Evolutionary conservation across 2,113 vertebrate species (phyloP), one percentile per base, ranked within the genome.

Genomic region (Chionis minor): DNA sequence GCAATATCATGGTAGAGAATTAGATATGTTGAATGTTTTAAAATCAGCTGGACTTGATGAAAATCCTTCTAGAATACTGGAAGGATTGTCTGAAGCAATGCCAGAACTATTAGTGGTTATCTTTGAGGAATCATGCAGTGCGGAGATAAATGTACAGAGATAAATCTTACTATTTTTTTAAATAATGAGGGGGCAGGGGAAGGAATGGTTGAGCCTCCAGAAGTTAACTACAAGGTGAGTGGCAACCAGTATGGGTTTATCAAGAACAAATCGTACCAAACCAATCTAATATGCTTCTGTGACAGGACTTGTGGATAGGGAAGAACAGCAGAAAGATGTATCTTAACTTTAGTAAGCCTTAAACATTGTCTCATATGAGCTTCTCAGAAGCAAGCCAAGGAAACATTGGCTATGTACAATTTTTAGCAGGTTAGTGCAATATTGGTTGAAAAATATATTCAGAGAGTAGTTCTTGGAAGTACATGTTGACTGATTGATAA

Each of bases 21-120:
- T 86, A 81, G 87, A 81, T 78, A 33, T 40, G 55, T 28, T 91
- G 73, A 44, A 74, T 74, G 44, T 67, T 96, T 96, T 94, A 44
- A 91, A 81, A 96, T 96, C 86, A 86, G 86, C 52, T 96, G 90
- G 56, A 93, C 73, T 92, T 91, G 77, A 89, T 90, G 82, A 94
- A 89, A 92, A 91, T 94, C 70, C 73, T 92, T 32, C 42, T 63
- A 81, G 38, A 86, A 81, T 70, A 20, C 71, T 67, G 67, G 45
- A 54, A 95, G 52, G 47, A 45, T 20, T 73, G 42, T 86, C 80
- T 93, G 92, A 94, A 95, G 90, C 26, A 74, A 61, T 81, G 93
- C 78, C 81, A 96, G 83, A 69, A 81, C 52, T 78, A 69, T 84
- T 93, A 92, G 86, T 44, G 82, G 32, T 73, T 92, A 56, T 72